Evolutionary conservation across 2,797 vertebrate species (phyloP), one percentile per base, ranked within the genome.

Genomic region (Micrastur ruficollis): DNA sequence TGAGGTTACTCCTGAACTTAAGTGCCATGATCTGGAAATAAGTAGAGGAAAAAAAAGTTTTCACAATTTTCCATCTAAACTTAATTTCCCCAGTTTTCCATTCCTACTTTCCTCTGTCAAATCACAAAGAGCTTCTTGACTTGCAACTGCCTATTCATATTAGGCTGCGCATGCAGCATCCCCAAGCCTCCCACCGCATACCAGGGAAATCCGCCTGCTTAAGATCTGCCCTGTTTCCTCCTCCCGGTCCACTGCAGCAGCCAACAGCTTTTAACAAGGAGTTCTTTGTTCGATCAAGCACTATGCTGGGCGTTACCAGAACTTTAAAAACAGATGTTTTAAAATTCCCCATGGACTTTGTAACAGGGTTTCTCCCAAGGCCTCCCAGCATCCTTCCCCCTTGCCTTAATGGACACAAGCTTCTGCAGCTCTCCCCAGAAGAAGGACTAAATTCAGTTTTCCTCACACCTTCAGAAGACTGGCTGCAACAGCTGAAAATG

Each of bases 1-100:
- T 83, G 75, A 88, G 68, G 56, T 92, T 93, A 94, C 46, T 87
- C 56, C 56, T 88, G 53, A 94, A 78, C 65, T 81, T 80, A 82
- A 92, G 71, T 27, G 36, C 32, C 47, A 25, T 13, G 19, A 74
- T 58, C 34, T 62, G 31, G 50, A 86, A 95, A 63, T 34, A 62
- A 32, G 32, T 27, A 67, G 14, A 15, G 63, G 19, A 46, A 62
- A 79, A 84, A 56, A 3, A 73, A 21, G 4, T 47, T 79, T 91
- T 73, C 61, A 42, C 36, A 25, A 5, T 81, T 79, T 90, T 93
- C n/a, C 26, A 70, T 38, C 88, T 73, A 78, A 86, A 91, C 82
- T 62, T 47, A 34, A 52, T 79, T 59, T 76, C 10, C 31, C 26
- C 9, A 5, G 18, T 79, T 81, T 92, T 80, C 52, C 19, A 36